These are phyloP conservation scores for Ichneumon xanthorius DNA, from an alignment of 2,888 invertebrate species.

Conservation along the genomic window DNA sequence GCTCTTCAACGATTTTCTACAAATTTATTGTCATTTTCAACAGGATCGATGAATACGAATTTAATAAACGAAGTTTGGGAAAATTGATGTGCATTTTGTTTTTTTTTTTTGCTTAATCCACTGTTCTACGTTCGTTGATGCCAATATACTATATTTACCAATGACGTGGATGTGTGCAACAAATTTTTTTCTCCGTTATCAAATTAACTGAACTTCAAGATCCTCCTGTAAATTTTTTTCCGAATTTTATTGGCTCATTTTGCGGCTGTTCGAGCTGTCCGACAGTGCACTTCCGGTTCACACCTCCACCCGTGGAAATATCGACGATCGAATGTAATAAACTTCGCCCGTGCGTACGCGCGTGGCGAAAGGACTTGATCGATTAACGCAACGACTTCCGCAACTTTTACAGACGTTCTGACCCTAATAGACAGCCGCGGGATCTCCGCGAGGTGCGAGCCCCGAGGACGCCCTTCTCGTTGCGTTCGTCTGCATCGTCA, in stretches of 20 bases:
- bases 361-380: constrained; percentile 70
- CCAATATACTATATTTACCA: neutral
- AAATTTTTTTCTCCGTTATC: neutral
- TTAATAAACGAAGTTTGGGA: neutral
- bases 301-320: neutral
- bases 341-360: constrained; percentile 24
- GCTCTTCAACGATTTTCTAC: neutral
- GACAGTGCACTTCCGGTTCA: neutral
- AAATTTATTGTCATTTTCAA: neutral
- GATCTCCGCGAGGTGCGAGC: constrained; percentile 42
- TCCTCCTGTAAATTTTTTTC: neutral
- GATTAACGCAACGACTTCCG: constrained; percentile 78
- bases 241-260: neutral
- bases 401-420: constrained; percentile 77
- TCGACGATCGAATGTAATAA: neutral
- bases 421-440: constrained; percentile 76
- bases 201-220: neutral
- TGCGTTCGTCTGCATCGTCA: constrained; percentile 55
- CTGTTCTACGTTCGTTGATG: neutral
- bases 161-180: neutral
- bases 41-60: neutral
- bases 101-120: too few relatives aligned
- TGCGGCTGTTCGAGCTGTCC: neutral
- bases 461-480: constrained; percentile 43
- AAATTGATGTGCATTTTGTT: too few relatives aligned